A percentile compares a stretch with the other conserved stretches of the same genome.
Conservation (phyloP, 2,888 invertebrate species). For the Eilema depressum region DNA sequence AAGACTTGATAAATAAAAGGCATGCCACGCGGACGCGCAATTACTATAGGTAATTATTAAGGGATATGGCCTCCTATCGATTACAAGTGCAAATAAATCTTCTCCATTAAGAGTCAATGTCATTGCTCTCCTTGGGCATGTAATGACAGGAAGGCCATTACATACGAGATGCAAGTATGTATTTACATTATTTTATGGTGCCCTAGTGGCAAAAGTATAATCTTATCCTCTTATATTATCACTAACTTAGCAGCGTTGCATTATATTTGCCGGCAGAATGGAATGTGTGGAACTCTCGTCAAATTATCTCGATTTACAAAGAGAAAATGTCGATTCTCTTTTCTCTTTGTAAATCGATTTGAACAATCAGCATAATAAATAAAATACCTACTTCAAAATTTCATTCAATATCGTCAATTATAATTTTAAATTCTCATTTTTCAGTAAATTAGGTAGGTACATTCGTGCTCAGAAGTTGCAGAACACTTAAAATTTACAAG, state of each 20-base stretch:
- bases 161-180: background rate
- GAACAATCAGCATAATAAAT: no score
- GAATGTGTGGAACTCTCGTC: no score
- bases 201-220: background rate
- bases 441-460: no score
- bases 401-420: no score
- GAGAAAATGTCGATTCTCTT: no score
- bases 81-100: conserved; percentile 1
- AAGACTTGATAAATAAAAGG: background rate
- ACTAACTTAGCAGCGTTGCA: background rate
- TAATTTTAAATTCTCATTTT: no score
- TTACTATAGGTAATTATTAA: background rate
- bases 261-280: no score
- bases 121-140: conserved; percentile 2
- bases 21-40: background rate
- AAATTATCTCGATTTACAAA: no score
- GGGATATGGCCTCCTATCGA: background rate
- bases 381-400: no score
- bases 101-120: conserved; percentile 2
- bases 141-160: conserved; percentile 1
- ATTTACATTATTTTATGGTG: conserved; percentile 4
- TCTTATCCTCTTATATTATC: background rate
- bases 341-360: no score
- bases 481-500: no score
- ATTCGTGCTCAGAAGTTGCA: no score